Evolutionary conservation across 2,888 invertebrate species (phyloP).

Genomic region (Hyppa rectilinea): DNA sequence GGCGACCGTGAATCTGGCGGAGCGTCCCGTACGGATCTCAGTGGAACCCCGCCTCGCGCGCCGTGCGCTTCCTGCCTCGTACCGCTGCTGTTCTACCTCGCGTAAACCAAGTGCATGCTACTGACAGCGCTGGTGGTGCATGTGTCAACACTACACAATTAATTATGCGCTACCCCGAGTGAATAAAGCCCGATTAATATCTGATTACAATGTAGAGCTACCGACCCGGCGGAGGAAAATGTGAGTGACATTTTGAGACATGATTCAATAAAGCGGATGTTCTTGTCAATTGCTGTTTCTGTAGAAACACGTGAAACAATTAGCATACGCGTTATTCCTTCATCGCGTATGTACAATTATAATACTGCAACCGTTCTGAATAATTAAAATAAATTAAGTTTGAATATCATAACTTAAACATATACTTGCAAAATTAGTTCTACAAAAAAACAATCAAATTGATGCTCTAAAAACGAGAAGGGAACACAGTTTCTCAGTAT

Average conservation of each 20-base stretch:
- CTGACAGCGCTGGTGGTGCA: constrained; percentile 65
- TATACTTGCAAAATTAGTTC: not conserved
- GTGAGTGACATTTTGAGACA: constrained; percentile 78
- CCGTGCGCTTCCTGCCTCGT: constrained; percentile 82
- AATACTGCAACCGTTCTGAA: constrained; percentile 2
- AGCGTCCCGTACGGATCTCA: constrained; percentile 79
- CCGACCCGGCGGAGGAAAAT: constrained; percentile 85
- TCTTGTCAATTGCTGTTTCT: constrained; percentile 50
- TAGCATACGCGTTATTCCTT: constrained; percentile 12
- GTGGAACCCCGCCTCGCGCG: constrained; percentile 82
- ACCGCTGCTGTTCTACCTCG: constrained; percentile 41
- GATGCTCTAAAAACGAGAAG: not conserved
- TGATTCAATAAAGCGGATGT: constrained; percentile 55
- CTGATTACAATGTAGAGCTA: constrained; percentile 87
- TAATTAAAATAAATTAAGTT: constrained; percentile 11
- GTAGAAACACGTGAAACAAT: constrained; percentile 33
- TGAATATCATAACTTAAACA: not conserved
- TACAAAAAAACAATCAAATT: not conserved
- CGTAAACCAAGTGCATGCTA: constrained; percentile 50
- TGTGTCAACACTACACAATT: constrained; percentile 61
- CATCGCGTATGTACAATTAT: constrained; percentile 8
- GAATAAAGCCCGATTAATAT: constrained; percentile 74
- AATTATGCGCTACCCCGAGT: constrained; percentile 73
- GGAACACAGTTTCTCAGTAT: constrained; percentile 1
- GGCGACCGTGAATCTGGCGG: constrained; percentile 87